Base-by-base conservation (phyloP, 2,797 vertebrate species). In the Anableps anableps region DNA sequence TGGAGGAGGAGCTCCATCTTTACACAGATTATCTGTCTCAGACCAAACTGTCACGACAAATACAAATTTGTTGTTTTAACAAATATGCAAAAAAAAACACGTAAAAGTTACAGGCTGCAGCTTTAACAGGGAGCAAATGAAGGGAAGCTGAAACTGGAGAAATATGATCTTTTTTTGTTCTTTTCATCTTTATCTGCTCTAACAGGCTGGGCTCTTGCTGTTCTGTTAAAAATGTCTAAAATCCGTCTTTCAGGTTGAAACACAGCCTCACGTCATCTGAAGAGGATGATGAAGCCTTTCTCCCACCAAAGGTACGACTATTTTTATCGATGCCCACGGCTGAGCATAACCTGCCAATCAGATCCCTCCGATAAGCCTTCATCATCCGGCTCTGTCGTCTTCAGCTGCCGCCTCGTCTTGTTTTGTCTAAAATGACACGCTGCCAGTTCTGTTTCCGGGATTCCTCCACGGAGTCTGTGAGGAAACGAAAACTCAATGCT, bases 291-390 rank as follows among this genome's bases (percentile, higher is more conserved):
- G 90, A 96, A 64, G 89, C 94, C 64, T 95, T 95, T 81, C 92
- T 97, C 72, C 96, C 96, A 85, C 93, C 95, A 62, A 97, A 96
- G 96, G 96, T 97, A 94, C 19, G 31, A n/a, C 79, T 89, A 82
- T 88, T 89, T 89, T 86, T 88, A 79, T 87, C 79, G 3, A n/a
- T 36, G 74, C 81, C 74, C 80, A 55, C 76, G 73, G 2, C 21
- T 81, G 78, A 83, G 73, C 68, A 55, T 34, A 83, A 62, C 68
- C 87, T 84, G 81, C 86, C 82, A 60, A 74, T 86, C 83, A 29
- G 82, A 86, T 85, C 36, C 76, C 14, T 80, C 60, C 75, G 85
- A 82, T 83, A 72, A 1, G 66, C 83, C 86, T 87, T 88, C 79
- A 73, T 91, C 85, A 87, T 74, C 82, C 78, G 75, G 80, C 87